Evolutionary conservation across 2,888 invertebrate genomes (phyloP).

Genomic region (Creontiades dilutus): DNA sequence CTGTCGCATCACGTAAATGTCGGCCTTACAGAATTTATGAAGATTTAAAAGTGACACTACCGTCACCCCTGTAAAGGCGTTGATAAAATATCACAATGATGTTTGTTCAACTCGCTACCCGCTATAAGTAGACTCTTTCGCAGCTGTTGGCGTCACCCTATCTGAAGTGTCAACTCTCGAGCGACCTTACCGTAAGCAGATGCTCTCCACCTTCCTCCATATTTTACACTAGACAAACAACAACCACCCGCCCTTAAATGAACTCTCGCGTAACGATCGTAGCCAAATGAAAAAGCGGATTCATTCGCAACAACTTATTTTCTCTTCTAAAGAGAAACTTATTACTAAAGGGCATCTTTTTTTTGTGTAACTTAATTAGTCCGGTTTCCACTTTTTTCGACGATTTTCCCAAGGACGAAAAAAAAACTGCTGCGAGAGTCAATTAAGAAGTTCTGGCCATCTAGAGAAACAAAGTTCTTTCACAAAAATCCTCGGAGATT

Average conservation of each 20-base stretch:
- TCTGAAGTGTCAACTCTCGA: neutral
- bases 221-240: conserved; percentile 36
- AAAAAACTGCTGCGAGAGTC: conserved; percentile 15
- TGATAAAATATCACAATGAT: conserved; percentile 36
- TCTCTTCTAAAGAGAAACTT: conserved; percentile 17
- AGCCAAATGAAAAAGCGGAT: conserved; percentile 25
- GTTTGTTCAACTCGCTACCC: conserved; percentile 6
- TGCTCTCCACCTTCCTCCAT: conserved; percentile 19
- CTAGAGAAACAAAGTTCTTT: conserved; percentile 45
- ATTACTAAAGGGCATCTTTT: conserved; percentile 53
- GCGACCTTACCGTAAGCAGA: conserved; percentile 7
- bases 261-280: conserved; percentile 10
- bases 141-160: conserved; percentile 16
- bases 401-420: neutral
- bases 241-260: conserved; percentile 27
- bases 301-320: conserved; percentile 21
- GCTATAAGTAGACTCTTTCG: neutral
- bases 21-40: conserved; percentile 25
- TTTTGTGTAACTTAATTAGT: conserved; percentile 55
- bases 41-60: conserved; percentile 18
- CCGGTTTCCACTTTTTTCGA: conserved; percentile 44
- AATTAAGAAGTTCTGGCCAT: conserved; percentile 64
- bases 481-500: conserved; percentile 42
- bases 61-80: neutral
- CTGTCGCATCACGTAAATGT: neutral